These are phyloP conservation scores for Lacanobia oleracea DNA, from an alignment of 2,888 invertebrate genomes.

Conservation along the genomic window DNA sequence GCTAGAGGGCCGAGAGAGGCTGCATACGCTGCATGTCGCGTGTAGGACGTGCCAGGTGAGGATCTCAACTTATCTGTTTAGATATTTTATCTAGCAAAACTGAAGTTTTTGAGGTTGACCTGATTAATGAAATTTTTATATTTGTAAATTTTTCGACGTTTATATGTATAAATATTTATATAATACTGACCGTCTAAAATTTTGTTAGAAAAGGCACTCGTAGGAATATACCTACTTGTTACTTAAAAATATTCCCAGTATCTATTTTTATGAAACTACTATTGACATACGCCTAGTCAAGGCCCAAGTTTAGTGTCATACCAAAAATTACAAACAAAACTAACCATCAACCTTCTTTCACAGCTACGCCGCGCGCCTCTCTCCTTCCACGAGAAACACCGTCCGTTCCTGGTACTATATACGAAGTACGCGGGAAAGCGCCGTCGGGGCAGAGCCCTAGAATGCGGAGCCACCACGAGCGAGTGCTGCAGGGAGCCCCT, in stretches of 20 bases:
- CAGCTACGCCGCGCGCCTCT: slow-evolving; percentile 92
- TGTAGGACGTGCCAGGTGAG: slow-evolving; percentile 94
- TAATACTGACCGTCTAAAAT: too few relatives aligned
- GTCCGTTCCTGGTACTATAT: slow-evolving; percentile 95
- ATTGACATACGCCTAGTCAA: not conserved
- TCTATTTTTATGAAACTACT: too few relatives aligned
- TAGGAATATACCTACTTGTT: too few relatives aligned
- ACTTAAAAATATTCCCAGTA: too few relatives aligned
- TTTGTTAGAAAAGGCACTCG: too few relatives aligned
- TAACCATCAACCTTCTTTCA: slow-evolving; percentile 16
- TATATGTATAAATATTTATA: too few relatives aligned
- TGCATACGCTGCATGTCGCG: slow-evolving; percentile 94
- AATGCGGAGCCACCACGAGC: slow-evolving; percentile 92
- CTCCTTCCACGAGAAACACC: slow-evolving; percentile 92
- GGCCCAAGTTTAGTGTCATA: not conserved
- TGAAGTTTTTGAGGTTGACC: too few relatives aligned
- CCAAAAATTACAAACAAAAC: slow-evolving; percentile 5
- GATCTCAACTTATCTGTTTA: not conserved
- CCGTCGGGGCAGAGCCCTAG: slow-evolving; percentile 92
- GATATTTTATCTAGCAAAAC: not conserved
- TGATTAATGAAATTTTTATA: too few relatives aligned
- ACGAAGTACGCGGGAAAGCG: slow-evolving; percentile 93
- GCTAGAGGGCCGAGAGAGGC: slow-evolving; percentile 92
- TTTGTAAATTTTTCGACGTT: too few relatives aligned
- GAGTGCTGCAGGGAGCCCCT: slow-evolving; percentile 96